Evolutionary conservation across 2,113 vertebrate genomes (phyloP), one percentile per base, ranked within the genome.

Genomic region (Albula goreensis): DNA sequence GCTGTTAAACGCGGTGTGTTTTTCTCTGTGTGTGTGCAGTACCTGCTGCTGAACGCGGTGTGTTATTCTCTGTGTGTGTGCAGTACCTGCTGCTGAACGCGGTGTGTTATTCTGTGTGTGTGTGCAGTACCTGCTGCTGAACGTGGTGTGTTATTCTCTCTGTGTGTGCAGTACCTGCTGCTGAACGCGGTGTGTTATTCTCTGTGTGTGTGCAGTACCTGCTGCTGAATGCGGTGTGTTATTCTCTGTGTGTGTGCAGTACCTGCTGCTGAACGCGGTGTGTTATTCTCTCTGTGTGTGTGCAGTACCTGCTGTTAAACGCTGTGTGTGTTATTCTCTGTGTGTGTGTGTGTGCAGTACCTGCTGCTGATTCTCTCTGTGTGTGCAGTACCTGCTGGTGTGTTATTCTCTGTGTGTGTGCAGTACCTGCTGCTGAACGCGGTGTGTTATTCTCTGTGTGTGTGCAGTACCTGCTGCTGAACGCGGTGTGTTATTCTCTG

Each of bases 1-100:
- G 13, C 91, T 98, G 84, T 85, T 98, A 91, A 97, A 95, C 63
- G 57, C 88, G 0, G 94, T 96, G 48, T 97, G 96, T n/a, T n/a
- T n/a, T n/a, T n/a, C n/a, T n/a, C n/a, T n/a, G n/a, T n/a, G n/a
- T n/a, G n/a, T n/a, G n/a, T n/a, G n/a, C n/a, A n/a, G n/a, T n/a
- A n/a, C n/a, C n/a, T 41, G 7, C 22, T 78, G 66, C 22, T 52
- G n/a, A 78, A 51, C 22, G 12, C 85, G 0, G 50, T 8, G 48
- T 41, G 12, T 80, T 19, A 4, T 25, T 77, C 66, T 83, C 53
- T 12, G 10, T n/a, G 25, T 11, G 13, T 78, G 41, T 82, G 12
- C 19, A 2, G 57, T 56, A n/a, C 31, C 31, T 41, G 22, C 77
- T n/a, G 13, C 25, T 80, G 9, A 57, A 31, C 17, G 56, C 84